Percentiles rank a stretch among this genome's conserved stretches.
Evolutionary conservation across 2,113 vertebrate species (phyloP).

Genomic region (Peromyscus maniculatus): DNA sequence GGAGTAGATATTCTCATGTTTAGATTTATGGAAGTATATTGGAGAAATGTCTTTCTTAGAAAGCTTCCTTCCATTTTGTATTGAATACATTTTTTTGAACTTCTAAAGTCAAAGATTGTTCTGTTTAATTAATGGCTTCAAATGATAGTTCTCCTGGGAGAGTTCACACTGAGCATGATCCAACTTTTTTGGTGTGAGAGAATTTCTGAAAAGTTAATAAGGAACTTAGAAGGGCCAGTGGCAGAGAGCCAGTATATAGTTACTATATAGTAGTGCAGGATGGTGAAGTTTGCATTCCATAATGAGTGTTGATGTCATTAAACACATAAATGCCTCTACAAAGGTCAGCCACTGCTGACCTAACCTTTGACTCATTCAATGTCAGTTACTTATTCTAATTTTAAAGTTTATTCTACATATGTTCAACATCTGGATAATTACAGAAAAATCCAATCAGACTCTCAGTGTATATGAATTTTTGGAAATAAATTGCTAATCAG

Average conservation of each 20-base stretch:
- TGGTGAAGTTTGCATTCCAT: neutral
- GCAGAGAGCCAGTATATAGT: neutral
- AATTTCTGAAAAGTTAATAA: constrained; percentile 67
- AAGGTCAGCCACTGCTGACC: neutral
- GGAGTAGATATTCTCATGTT: neutral
- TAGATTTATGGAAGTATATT: neutral
- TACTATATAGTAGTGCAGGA: neutral
- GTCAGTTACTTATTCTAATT: constrained; percentile 1
- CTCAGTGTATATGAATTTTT: neutral
- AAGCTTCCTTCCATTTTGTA: neutral
- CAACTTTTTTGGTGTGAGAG: constrained; percentile 66
- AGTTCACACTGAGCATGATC: constrained; percentile 46
- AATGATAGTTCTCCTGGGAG: constrained; percentile 72
- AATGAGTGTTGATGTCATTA: neutral
- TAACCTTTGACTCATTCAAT: constrained; percentile 13
- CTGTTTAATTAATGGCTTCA: constrained; percentile 78
- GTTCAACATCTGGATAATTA: constrained; percentile 40
- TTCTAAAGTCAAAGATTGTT: constrained; percentile 66
- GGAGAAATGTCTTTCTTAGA: constrained; percentile 3
- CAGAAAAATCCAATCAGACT: constrained; percentile 1
- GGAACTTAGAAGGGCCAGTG: constrained; percentile 7
- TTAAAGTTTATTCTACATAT: constrained; percentile 8
- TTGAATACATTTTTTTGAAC: constrained; percentile 19
- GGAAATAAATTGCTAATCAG: constrained; percentile 52
- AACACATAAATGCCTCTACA: neutral